Base-by-base conservation (phyloP, 2,888 invertebrate species). In the Tuberolachnus salignus region DNA sequence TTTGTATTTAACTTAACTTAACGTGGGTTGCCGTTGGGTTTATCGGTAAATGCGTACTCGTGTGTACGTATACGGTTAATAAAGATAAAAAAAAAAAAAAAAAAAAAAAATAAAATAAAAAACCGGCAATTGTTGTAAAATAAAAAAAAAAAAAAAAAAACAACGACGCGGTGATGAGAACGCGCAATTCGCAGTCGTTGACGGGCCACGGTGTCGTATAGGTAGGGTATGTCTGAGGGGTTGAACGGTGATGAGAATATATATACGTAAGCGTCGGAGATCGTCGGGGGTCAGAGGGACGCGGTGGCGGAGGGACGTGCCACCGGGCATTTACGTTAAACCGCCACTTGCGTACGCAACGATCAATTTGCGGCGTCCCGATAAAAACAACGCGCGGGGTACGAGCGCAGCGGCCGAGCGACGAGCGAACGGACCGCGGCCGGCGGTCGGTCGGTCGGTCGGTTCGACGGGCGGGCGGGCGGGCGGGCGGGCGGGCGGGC, bases 351-450 rank as follows among this genome's bases (percentile, higher is more conserved):
- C 67, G 75, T 57, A 78, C 75, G 75, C 44, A 78, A 69, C 78
- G 78, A 78, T 78, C 78, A 78, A 78, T 78, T 78, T 69, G 78
- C 78, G 78, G 78, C 69, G 59, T 59, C 67, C 78, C 78, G 78
- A 69, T 69, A 69, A 67, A 75, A 78, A 69, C 78, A 67, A 67
- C 75, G 46, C n/a, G 57, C 23, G 42, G 73, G 9, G 19, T 14
- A 26, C 51, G 21, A 21, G 14, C 53, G 42, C 71, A n/a, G 72
- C 42, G 34, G 44, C 34, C 34, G 72, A 23, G 1, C 57, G 49
- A n/a, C 16, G 34, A 34, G 3, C 34, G 34, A 34, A 34, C 19
- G n/a, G 34, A 2, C 66, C 26, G 3, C 49, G 66, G 46, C 8
- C 16, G n/a, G 19, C 10, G 34, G 34, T n/a, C 64, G 64, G 11